Base-by-base conservation (phyloP, 1,140 invertebrate genomes). In the Melitaea cinxia region DNA sequence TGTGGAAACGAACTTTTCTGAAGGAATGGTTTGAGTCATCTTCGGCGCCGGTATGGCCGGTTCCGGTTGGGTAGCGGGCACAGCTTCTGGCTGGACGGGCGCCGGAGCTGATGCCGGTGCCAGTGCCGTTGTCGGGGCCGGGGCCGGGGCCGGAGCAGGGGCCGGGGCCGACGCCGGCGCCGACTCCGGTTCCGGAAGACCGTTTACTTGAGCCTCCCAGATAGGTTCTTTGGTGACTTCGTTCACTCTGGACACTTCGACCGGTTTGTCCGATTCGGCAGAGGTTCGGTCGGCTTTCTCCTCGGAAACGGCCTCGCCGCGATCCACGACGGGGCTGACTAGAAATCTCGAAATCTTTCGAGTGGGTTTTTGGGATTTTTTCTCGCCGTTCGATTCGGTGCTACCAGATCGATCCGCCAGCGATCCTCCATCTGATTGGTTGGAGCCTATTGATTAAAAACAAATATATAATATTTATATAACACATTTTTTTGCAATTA, bases 321-420 rank as follows among this genome's bases (percentile, higher is more conserved):
- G 87, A 73, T 92, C 86, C 69, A 94, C 84, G 3, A 96, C 95
- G 39, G 95, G 95, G 86, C 95, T 96, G 53, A 96, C 95, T 80
- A 96, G 91, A 87, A 96, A 96, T 45, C 95, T 91, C 26, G 95
- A 96, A 73, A 96, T 95, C 84, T 96, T 95, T 54, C 95, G 88
- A 65, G 93, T 91, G 55, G 94, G 93, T 59, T 88, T 87, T 67
- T 80, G 65, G 24, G 78, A 70, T 66, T 84, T 85, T 45, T 80
- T 81, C 49, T 86, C 78, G 47, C 77, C 82, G 62, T 80, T 83
- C 4, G 82, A 83, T 61, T 89, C 85, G 2, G 78, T 75, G 62
- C 84, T 83, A 33, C 78, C 80, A 1, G 85, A 79, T 1, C 81
- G 78, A 12, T 88, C 83, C 23, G 81, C 70, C 50, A 78, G 45